Base-by-base conservation (phyloP, 2,113 vertebrate genomes). In the Brachypteracias leptosomus region DNA sequence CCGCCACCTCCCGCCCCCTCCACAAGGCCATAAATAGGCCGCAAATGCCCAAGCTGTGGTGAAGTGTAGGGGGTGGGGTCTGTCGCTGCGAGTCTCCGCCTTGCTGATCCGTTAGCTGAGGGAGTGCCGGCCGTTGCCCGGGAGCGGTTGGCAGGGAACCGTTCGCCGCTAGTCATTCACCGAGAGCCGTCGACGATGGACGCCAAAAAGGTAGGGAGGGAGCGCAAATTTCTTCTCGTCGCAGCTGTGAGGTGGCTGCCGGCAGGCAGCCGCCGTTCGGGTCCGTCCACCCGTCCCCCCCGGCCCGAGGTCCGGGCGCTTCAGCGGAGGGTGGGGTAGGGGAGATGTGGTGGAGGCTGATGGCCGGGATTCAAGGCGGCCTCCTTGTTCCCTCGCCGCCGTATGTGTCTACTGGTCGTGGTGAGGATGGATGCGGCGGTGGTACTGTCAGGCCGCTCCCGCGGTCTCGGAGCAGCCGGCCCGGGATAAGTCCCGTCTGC, bases 181-280 rank as follows among this genome's bases (percentile, higher is more conserved):
- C 57, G 57, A 33, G 57, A 58, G 9, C 57, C 17, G 57, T 33
- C 12, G 51, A 1, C 33, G 8, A 97, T 97, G 96, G 96, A 95
- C 42, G 22, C 67, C 28, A 89, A 79, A 3, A 95, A 95, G 96
- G 96, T 95, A 38, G 3, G 36, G 3, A 13, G 22, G 2, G 0
- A 9, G 1, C 1, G 13, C 16, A 8, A 28, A 0, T 5, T 22
- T 36, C 17, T 29, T 6, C 2, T n/a, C n/a, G n/a, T n/a, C n/a
- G n/a, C n/a, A n/a, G 22, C 7, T 18, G n/a, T 22, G 13, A 21
- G 31, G 35, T 20, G 26, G 24, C 31, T 11, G 38, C 14, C 8
- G 55, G 21, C 16, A 25, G 44, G 68, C 13, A 31, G 57, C 38
- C 6, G n/a, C n/a, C n/a, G n/a, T n/a, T n/a, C n/a, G n/a, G n/a